Evolutionary conservation across 2,888 invertebrate genomes (phyloP), one percentile per base, ranked within the genome.

Genomic region (Eulithis testata): DNA sequence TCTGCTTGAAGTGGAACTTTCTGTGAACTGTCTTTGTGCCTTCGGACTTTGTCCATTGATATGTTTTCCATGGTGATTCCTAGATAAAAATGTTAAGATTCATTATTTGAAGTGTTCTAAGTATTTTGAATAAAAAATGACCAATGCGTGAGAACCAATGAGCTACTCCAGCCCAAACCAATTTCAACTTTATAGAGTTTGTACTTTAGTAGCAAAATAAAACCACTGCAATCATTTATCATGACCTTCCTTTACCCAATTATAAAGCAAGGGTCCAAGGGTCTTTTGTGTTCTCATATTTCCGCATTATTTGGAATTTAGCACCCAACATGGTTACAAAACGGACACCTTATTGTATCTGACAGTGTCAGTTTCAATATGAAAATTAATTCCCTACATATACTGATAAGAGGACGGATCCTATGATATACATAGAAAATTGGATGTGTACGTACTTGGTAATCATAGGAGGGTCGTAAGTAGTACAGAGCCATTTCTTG

Each of bases 1-100:
- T 97, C 94, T 98, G 98, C 88, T 97, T 98, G 91, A 98, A 98
- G 88, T 98, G 97, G 88, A 98, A 98, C 93, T 98, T 98, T 80
- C 97, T 95, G 78, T 95, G 94, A 14, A 76, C 75, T 56, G 96
- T 95, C 84, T 96, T 96, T 80, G 95, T 96, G 71, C 94, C 94
- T 36, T 87, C 88, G 0, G 84, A 72, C 70, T 87, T 87, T 8
- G 95, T 97, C 98, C 98, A 98, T 60, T 97, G 93, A 85, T 98
- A 97, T 6, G 95, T 96, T 85, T 97, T 98, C 98, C 98, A 98
- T 2, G 98, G 96, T 0, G 96, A 94, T 74, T 97, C 97, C 96
- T 97, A 59, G 6, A 43, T 8, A 49, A 11, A 21, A 49, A 9
- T 9, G 21, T 21, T 65, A 55, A 36, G 9, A 45, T 40, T 56